These are phyloP conservation scores for Buphagus erythrorhynchus DNA, from an alignment of 2,797 vertebrate species.

Conservation along the genomic window DNA sequence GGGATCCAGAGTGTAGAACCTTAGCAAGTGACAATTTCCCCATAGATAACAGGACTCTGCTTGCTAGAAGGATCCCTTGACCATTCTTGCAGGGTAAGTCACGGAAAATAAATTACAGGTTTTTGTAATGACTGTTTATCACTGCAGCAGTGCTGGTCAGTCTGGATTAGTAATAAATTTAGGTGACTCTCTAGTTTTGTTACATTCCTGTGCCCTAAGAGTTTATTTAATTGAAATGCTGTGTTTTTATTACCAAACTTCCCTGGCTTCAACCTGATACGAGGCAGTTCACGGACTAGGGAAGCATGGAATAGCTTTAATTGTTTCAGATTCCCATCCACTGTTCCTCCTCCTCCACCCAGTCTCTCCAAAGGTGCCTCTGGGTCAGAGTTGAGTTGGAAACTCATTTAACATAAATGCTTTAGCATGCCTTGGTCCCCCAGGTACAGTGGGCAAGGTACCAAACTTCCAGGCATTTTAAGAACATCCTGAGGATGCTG, in stretches of 20 bases:
- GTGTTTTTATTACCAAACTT: slow-evolving; percentile 48
- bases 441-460: background rate
- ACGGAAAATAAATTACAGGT: background rate
- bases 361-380: background rate
- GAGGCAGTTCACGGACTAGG: background rate
- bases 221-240: slow-evolving; percentile 48
- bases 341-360: background rate
- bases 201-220: background rate
- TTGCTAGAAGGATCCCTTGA: background rate
- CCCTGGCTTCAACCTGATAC: background rate
- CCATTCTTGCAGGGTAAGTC: background rate
- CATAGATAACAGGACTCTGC: background rate
- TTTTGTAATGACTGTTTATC: background rate
- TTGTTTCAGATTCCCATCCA: background rate
- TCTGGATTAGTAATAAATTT: background rate
- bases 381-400: slow-evolving; percentile 39
- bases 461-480: slow-evolving; percentile 3
- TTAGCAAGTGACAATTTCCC: background rate
- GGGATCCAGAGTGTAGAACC: background rate
- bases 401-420: slow-evolving; percentile 38
- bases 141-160: background rate
- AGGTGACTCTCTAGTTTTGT: slow-evolving; percentile 15
- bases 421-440: background rate
- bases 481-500: background rate
- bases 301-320: background rate